Conservation (phyloP, 2,797 vertebrate genomes). For the Manis crassicaudata region DNA sequence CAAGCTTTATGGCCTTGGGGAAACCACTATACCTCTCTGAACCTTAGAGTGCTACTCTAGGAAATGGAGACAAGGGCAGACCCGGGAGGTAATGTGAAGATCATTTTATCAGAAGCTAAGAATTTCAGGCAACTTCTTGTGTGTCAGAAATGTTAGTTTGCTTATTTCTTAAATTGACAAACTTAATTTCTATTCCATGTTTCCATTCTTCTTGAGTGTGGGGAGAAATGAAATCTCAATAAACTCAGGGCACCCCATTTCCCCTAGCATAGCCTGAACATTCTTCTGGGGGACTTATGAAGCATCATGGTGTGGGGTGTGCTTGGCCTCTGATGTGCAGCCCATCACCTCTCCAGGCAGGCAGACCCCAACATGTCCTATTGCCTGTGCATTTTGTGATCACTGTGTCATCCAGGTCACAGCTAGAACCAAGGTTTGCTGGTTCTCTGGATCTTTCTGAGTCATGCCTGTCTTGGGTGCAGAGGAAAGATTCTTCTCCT, state of each 20-base stretch:
- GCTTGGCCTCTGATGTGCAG: fast-evolving
- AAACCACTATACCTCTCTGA: neutral
- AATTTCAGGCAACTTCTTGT: neutral
- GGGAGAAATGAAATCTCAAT: neutral
- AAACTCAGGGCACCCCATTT: neutral
- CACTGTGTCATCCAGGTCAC: neutral
- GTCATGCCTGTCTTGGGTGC: neutral
- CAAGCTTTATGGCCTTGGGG: neutral
- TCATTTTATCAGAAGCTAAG: neutral
- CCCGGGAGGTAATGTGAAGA: fast-evolving
- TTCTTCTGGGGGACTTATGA: neutral
- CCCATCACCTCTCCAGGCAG: neutral
- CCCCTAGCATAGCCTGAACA: neutral
- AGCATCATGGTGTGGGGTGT: neutral
- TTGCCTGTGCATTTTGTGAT: neutral
- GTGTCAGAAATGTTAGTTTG: neutral
- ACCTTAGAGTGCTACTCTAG: neutral
- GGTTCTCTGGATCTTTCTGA: too few species aligned
- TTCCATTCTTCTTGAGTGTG: neutral
- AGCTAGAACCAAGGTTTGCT: neutral
- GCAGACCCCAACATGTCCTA: neutral
- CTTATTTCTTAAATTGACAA: neutral
- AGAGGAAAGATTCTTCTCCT: neutral
- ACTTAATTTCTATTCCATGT: conserved; percentile 38
- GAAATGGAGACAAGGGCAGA: neutral